These are phyloP conservation scores for Eidolon dupreanum DNA, from an alignment of 2,797 vertebrate genomes.

Conservation along the genomic window DNA sequence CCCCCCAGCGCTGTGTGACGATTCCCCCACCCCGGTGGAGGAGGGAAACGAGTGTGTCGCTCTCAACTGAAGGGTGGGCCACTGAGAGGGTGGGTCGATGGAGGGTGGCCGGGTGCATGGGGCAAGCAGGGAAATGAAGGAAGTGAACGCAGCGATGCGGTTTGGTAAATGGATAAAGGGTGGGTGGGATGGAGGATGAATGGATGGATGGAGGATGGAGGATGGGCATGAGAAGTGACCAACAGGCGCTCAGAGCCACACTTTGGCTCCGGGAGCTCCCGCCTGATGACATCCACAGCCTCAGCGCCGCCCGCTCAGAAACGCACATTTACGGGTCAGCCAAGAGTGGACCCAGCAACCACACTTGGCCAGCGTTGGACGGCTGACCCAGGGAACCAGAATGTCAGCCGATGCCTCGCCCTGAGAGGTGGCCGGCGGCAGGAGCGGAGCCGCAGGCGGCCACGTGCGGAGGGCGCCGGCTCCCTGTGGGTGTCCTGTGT, in stretches of 20 bases:
- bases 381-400: not conserved
- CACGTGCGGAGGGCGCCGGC: too few species aligned
- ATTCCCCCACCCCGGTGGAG: accelerated
- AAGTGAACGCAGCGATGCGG: not conserved
- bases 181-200: too few species aligned
- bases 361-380: not conserved
- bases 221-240: not conserved
- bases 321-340: accelerated
- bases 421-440: not conserved
- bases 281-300: too few species aligned
- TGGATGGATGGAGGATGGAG: too few species aligned
- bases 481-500: too few species aligned
- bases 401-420: accelerated
- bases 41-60: not conserved
- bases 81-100: not conserved
- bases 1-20: accelerated
- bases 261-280: not conserved
- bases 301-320: not conserved
- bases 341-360: too few species aligned
- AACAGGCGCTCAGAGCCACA: too few species aligned
- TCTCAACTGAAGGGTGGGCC: not conserved
- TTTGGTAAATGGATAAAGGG: too few species aligned
- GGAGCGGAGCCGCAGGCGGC: too few species aligned
- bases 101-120: not conserved
- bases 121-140: too few species aligned